Conservation (phyloP, 2,113 vertebrate genomes). For the Climacteris rufus region DNA sequence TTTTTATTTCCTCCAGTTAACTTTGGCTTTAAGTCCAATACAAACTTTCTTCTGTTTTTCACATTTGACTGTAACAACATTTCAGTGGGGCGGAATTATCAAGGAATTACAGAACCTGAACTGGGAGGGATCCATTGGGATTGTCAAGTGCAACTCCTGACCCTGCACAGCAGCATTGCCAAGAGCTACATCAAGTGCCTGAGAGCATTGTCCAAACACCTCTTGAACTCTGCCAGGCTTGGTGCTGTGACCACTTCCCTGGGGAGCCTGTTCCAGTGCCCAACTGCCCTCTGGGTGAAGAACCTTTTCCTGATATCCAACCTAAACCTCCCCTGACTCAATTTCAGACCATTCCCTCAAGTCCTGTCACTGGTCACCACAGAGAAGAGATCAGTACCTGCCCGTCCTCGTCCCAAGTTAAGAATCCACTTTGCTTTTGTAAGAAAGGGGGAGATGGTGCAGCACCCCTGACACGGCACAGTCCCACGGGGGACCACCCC, state of each 20-base stretch:
- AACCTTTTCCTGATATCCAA: not conserved
- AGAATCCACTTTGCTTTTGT: too few relatives aligned
- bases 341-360: fast-evolving
- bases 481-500: too few relatives aligned
- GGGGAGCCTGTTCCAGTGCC: not conserved
- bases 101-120: not conserved
- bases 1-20: not conserved
- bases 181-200: fast-evolving
- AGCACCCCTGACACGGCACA: too few relatives aligned
- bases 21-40: not conserved
- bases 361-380: too few relatives aligned
- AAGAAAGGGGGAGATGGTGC: too few relatives aligned
- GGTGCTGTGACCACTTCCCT: not conserved
- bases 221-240: not conserved
- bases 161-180: too few relatives aligned
- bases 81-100: not conserved
- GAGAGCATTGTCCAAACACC: fast-evolving
- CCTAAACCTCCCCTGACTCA: not conserved
- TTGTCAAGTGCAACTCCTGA: fast-evolving
- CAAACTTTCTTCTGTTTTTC: not conserved
- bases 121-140: too few relatives aligned
- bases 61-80: not conserved
- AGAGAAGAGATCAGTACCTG: not conserved
- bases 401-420: fast-evolving
- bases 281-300: too few relatives aligned